Percentiles rank a stretch among this genome's conserved stretches.
Conservation (phyloP, 2,113 vertebrate species). For the Heloderma charlesbogerti region DNA sequence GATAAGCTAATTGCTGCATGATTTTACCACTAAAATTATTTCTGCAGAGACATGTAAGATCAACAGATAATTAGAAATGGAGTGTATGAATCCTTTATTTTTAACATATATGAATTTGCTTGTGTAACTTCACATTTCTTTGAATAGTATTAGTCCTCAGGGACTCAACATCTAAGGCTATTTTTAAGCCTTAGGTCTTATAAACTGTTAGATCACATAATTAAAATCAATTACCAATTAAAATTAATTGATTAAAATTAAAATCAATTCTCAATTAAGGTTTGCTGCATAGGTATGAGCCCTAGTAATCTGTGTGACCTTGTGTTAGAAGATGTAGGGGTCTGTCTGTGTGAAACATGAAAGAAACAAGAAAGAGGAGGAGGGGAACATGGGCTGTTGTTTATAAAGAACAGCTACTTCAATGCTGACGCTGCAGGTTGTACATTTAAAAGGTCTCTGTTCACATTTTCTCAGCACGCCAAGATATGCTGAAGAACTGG, state of each 20-base stretch:
- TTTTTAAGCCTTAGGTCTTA: neutral
- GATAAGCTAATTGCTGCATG: too few species aligned
- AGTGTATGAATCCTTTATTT: neutral
- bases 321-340: neutral
- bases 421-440: constrained; percentile 3
- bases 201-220: neutral
- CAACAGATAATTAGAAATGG: neutral
- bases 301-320: neutral
- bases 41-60: neutral
- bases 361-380: neutral
- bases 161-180: neutral
- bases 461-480: constrained; percentile 10
- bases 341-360: neutral
- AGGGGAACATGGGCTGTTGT: neutral
- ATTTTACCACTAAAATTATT: neutral
- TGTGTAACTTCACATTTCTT: neutral
- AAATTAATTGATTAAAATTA: neutral
- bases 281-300: neutral
- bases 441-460: neutral
- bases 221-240: neutral
- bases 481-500: neutral
- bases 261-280: neutral
- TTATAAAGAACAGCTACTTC: neutral
- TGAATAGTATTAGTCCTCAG: neutral
- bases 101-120: neutral